Evolutionary conservation across 1,140 invertebrate genomes (phyloP), one percentile per base, ranked within the genome.

Genomic region (Lasaia peninsularis): DNA sequence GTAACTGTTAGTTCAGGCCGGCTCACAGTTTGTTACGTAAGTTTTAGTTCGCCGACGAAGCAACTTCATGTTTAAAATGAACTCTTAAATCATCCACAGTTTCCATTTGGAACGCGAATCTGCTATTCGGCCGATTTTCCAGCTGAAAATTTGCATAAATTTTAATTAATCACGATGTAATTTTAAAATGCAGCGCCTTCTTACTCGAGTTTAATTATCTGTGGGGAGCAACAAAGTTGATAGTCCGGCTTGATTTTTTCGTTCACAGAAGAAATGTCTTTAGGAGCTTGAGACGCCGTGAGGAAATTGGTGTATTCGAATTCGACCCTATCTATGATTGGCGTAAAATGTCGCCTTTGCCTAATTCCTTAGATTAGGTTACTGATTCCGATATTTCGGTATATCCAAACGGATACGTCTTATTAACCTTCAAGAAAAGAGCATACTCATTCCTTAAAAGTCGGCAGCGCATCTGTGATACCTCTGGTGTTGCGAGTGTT

Each of bases 31-130:
- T 34, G 55, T 57, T 58, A 57, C 40, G 57, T 64, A 55, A 54
- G 58, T 61, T 61, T 56, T 59, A 66, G 60, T 66, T 66, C 62
- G 60, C 50, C 58, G 52, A 65, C 62, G 58, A 33, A 58, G 63
- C 52, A 49, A 60, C 52, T 61, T 62, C 52, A 50, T 56, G 53
- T 65, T 56, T 65, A 56, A 65, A 65, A 65, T 62, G 63, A 65
- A 65, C 59, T 65, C 55, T 59, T 65, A 65, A 65, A 65, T 65
- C 63, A 65, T 65, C 59, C 55, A 37, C 63, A 56, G 59, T 57
- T 58, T 59, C 63, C 51, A 54, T 52, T 56, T 40, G 48, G 56
- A 52, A 62, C 34, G 24, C 60, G 12, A 62, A 56, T 61, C 49
- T 32, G 44, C 52, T 55, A 58, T 63, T 52, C 37, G 32, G 56